Conservation (phyloP, 2,888 invertebrate genomes). For the Leptopilina myrica region DNA sequence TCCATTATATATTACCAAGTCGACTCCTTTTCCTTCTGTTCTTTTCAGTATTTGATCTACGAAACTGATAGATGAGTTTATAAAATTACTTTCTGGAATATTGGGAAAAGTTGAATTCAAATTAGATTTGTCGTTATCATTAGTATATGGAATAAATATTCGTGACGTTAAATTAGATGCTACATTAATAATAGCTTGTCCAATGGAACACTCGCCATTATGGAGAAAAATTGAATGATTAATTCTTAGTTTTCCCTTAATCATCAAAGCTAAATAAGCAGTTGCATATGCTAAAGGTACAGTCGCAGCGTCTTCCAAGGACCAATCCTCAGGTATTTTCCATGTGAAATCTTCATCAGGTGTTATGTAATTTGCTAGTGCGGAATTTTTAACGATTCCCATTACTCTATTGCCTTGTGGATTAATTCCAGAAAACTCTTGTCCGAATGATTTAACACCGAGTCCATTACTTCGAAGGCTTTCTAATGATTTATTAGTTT, state of each 20-base stretch:
- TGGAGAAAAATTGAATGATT: constrained; percentile 75
- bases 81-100: constrained; percentile 79
- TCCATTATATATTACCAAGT: constrained; percentile 81
- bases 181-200: not conserved
- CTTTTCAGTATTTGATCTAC: constrained; percentile 73
- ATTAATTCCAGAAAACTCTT: constrained; percentile 81
- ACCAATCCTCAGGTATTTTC: constrained; percentile 79
- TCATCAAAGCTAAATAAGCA: constrained; percentile 80
- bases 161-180: constrained; percentile 77
- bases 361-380: constrained; percentile 78
- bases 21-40: constrained; percentile 78
- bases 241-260: constrained; percentile 78
- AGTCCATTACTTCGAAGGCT: constrained; percentile 73
- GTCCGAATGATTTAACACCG: constrained; percentile 75
- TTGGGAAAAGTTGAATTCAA: constrained; percentile 78
- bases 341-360: no score
- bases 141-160: constrained; percentile 78
- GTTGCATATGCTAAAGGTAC: constrained; percentile 83
- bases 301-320: constrained; percentile 81
- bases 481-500: constrained; percentile 85
- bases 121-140: constrained; percentile 78
- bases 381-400: constrained; percentile 68
- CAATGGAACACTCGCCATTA: constrained; percentile 66
- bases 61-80: no score
- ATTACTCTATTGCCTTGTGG: no score